Conservation (phyloP, 2,113 vertebrate species). For the Coreoperca whiteheadi region DNA sequence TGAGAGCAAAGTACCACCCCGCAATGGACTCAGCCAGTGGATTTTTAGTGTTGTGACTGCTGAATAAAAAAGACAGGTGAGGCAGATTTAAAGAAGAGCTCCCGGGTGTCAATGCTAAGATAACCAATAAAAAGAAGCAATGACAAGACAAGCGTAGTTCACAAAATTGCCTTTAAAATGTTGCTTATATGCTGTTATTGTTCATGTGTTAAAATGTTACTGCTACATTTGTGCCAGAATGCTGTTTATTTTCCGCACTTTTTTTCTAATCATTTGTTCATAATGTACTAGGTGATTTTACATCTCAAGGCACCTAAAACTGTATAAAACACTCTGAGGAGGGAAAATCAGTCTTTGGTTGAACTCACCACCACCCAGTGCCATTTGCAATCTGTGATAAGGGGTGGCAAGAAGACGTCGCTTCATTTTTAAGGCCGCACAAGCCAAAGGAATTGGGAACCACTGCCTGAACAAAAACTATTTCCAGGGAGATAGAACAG, state of each 20-base stretch:
- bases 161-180: constrained; percentile 4
- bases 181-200: background rate
- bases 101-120: background rate
- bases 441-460: background rate
- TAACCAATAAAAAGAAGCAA: constrained; percentile 11
- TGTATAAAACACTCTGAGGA: background rate
- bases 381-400: background rate
- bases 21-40: constrained; percentile 6
- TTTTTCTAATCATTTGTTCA: background rate
- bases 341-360: background rate
- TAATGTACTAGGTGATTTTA: background rate
- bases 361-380: background rate
- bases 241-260: too few species aligned
- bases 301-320: background rate
- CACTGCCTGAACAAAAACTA: background rate
- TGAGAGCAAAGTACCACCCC: background rate
- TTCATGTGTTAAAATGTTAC: background rate
- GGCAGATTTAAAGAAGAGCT: background rate
- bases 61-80: background rate
- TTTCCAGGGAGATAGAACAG: background rate
- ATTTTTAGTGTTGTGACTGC: constrained; percentile 3
- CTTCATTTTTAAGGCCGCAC: background rate
- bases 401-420: background rate
- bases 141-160: background rate
- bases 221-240: too few species aligned